phyloP scores from a whole-genome alignment of 2,113 vertebrate genomes.

The Gadus macrocephalus region DNA sequence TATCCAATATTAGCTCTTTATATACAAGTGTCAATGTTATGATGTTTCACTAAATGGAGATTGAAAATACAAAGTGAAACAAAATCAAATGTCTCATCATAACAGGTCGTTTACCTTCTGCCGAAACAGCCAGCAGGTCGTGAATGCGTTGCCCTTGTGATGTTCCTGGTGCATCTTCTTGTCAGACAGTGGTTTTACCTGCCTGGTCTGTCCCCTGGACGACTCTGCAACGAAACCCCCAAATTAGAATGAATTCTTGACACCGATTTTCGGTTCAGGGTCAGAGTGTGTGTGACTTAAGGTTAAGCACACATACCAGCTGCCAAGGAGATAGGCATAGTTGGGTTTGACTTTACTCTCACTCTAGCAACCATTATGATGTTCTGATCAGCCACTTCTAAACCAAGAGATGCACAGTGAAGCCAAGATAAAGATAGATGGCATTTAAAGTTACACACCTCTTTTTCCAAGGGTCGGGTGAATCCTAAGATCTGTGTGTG shows the following conservation, averaged over 20 bases:
- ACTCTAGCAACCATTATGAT: constrained; percentile 57
- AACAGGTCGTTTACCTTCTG: constrained; percentile 56
- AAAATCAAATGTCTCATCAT: too few relatives aligned
- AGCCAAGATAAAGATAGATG: constrained; percentile 60
- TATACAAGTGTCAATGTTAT: too few relatives aligned
- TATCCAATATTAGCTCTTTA: too few relatives aligned
- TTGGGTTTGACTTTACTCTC: constrained; percentile 56
- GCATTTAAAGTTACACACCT: constrained; percentile 62
- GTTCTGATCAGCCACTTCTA: constrained; percentile 36
- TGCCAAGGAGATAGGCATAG: constrained; percentile 29
- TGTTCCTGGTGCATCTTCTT: constrained; percentile 13
- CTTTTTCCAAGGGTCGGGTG: constrained; percentile 56
- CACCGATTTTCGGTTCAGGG: too few relatives aligned
- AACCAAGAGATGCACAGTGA: constrained; percentile 38
- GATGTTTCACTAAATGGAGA: too few relatives aligned
- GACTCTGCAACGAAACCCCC: neutral
- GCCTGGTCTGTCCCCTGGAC: constrained; percentile 8
- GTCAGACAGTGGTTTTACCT: constrained; percentile 30
- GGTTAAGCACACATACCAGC: constrained; percentile 54
- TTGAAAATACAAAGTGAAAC: too few relatives aligned
- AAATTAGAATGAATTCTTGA: neutral
- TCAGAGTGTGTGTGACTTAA: too few relatives aligned
- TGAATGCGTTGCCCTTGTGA: constrained; percentile 34
- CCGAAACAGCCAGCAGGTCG: constrained; percentile 35
- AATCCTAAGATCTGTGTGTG: constrained; percentile 25